Evolutionary conservation across 2,113 vertebrate species (phyloP).

Genomic region (Phrynocephalus versicolor): DNA sequence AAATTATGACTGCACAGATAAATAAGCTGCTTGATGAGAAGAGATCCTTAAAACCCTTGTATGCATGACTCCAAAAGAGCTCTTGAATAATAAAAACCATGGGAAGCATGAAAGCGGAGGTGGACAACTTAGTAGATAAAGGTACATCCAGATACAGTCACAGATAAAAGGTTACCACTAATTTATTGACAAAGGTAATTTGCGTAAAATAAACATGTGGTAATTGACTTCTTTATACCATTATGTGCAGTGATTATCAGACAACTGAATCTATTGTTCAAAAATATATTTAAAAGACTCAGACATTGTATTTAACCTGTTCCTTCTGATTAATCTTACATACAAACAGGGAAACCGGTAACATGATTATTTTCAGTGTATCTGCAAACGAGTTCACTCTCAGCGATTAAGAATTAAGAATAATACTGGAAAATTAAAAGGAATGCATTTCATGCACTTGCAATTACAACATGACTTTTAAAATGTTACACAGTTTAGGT

Average conservation of each 20-base stretch:
- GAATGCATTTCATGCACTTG: neutral
- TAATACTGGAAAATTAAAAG: neutral
- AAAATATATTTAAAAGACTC: neutral
- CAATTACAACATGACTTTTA: neutral
- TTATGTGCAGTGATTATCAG: neutral
- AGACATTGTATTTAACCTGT: neutral
- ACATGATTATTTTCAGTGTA: too few species aligned
- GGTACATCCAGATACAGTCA: neutral
- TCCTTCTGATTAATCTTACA: neutral
- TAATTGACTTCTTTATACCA: neutral
- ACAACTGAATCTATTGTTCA: neutral
- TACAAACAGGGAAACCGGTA: too few species aligned
- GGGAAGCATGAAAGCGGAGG: neutral
- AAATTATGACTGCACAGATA: slow-evolving; percentile 23
- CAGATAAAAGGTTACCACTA: neutral
- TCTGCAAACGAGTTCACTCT: neutral
- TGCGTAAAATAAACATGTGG: neutral
- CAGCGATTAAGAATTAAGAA: neutral
- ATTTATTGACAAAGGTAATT: neutral
- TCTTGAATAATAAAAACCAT: slow-evolving; percentile 17
- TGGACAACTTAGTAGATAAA: neutral
- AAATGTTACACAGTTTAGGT: neutral
- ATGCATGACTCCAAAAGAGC: neutral
- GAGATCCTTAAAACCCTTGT: slow-evolving; percentile 22
- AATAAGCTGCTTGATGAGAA: slow-evolving; percentile 20